Percentiles rank a stretch among this genome's conserved stretches.
Evolutionary conservation across 2,797 vertebrate species (phyloP).

Genomic region (Naso thynnoides): DNA sequence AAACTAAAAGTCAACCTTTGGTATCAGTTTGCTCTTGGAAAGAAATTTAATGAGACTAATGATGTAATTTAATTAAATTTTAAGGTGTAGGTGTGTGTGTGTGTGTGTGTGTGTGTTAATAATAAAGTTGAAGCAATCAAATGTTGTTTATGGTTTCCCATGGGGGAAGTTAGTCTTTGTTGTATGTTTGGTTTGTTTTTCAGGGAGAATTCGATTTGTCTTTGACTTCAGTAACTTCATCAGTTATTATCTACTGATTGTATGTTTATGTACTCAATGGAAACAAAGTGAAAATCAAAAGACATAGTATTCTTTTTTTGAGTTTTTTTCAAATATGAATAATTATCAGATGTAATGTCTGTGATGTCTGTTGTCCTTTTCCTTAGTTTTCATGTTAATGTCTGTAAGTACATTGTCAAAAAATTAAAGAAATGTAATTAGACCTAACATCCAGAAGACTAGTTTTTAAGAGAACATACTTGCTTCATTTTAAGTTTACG

Average conservation of each 20-base stretch:
- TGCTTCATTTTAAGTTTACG: neutral
- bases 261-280: neutral
- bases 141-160: neutral
- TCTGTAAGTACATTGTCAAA: neutral
- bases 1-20: neutral
- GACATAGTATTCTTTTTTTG: neutral
- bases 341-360: neutral
- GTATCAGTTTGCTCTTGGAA: neutral
- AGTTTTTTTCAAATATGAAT: neutral
- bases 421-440: neutral
- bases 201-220: neutral
- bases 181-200: neutral
- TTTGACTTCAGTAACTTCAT: neutral
- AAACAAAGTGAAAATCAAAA: neutral
- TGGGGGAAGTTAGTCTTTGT: neutral
- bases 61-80: neutral
- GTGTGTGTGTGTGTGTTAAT: neutral
- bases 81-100: neutral
- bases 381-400: neutral
- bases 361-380: neutral
- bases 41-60: neutral
- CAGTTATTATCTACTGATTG: neutral
- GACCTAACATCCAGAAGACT: neutral
- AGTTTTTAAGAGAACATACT: neutral
- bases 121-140: neutral